Evolutionary conservation across 2,113 vertebrate genomes (phyloP).

Genomic region (Sinocyclocheilus grahami): DNA sequence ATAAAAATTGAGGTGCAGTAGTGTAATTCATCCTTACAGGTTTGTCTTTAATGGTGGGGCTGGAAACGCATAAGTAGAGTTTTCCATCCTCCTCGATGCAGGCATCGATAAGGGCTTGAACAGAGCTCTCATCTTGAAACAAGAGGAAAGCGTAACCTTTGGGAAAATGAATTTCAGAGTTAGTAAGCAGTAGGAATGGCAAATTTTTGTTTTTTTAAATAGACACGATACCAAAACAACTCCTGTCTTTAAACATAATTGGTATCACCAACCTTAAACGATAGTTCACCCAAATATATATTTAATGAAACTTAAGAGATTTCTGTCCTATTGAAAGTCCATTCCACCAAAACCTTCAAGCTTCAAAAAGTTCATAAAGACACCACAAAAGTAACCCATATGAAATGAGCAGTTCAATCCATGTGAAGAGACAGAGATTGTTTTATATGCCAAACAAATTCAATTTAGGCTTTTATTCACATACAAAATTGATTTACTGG

Average conservation of each 20-base stretch:
- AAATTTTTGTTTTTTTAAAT: not conserved
- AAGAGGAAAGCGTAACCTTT: conserved; percentile 97
- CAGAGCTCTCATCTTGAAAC: conserved; percentile 99
- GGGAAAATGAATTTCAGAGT: not conserved
- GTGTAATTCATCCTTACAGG: conserved; percentile 79
- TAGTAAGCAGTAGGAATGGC: not conserved
- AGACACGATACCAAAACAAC: not conserved
- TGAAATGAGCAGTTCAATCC: not conserved
- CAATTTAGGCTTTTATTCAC: not conserved
- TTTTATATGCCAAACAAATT: not conserved
- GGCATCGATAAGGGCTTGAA: conserved; percentile 96
- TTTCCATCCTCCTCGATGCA: conserved; percentile 98
- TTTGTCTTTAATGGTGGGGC: conserved; percentile 99
- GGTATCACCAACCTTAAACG: not conserved
- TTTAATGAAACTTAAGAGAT: not conserved
- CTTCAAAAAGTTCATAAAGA: not conserved
- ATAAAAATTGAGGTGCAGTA: not conserved
- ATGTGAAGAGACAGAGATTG: not conserved
- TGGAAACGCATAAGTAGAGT: conserved; percentile 97
- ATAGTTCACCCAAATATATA: not conserved
- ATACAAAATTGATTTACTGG: not conserved
- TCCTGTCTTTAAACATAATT: not conserved
- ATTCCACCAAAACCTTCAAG: not conserved
- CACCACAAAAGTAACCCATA: not conserved
- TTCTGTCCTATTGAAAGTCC: not conserved